phyloP scores from a whole-genome alignment of 2,888 invertebrate genomes.

The Xylocampa areola region DNA sequence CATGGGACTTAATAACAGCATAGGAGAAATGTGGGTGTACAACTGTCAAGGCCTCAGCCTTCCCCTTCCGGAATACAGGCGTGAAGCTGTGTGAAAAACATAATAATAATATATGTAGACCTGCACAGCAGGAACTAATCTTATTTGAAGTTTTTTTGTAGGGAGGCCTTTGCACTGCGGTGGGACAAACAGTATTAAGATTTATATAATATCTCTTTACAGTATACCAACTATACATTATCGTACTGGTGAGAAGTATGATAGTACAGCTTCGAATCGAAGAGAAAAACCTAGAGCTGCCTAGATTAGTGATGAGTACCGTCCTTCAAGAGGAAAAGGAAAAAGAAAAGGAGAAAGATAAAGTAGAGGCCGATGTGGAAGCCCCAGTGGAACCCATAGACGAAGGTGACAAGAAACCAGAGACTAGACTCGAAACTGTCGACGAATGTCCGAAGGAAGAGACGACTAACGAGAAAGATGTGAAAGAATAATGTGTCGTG shows the following conservation, averaged over 20 bases:
- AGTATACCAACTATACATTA: conserved; percentile 76
- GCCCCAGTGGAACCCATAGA: conserved; percentile 41
- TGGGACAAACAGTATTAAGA: too few species aligned
- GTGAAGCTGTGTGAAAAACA: too few species aligned
- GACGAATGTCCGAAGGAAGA: conserved; percentile 58
- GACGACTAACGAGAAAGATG: conserved; percentile 20
- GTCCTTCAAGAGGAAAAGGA: conserved; percentile 52
- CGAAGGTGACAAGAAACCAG: conserved; percentile 23
- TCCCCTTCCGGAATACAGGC: too few species aligned
- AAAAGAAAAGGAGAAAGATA: conserved; percentile 24
- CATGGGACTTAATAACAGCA: too few species aligned
- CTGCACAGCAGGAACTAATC: too few species aligned
- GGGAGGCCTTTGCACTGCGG: too few species aligned
- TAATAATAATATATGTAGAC: too few species aligned
- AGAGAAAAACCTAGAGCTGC: conserved; percentile 54
- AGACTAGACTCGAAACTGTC: conserved; percentile 52
- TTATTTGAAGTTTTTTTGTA: too few species aligned
- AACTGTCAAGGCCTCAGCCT: too few species aligned
- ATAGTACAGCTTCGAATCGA: conserved; percentile 72
- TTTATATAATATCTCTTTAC: conserved; percentile 45
- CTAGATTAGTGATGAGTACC: conserved; percentile 61
- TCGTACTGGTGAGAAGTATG: conserved; percentile 73
- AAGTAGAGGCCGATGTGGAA: conserved; percentile 43
- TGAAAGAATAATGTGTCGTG: background rate
- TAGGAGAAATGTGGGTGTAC: too few species aligned